Percentiles rank a stretch among this genome's conserved stretches.
phyloP scores from a whole-genome alignment of 2,888 invertebrate genomes.

The Nycteola revayana region DNA sequence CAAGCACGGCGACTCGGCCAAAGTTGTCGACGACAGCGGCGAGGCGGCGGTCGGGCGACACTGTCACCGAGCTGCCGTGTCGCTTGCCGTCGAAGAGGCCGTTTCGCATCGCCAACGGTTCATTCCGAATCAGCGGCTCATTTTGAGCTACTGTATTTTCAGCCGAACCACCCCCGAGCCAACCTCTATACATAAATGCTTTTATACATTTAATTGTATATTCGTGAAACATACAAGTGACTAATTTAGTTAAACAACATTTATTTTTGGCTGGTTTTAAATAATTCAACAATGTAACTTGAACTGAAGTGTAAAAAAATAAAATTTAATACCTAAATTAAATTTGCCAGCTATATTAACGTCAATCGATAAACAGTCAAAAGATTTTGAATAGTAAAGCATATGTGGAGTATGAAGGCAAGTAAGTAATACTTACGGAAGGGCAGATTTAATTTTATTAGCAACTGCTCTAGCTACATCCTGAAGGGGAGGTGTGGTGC shows the following conservation, averaged over 20 bases:
- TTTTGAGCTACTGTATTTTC: constrained; percentile 47
- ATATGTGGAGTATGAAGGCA: too few species aligned
- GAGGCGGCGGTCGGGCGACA: constrained; percentile 90
- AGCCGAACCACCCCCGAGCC: constrained; percentile 64
- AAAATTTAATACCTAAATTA: too few species aligned
- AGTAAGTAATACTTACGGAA: constrained; percentile 85
- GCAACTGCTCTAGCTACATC: constrained; percentile 97
- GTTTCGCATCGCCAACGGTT: constrained; percentile 89
- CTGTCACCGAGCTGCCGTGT: constrained; percentile 85
- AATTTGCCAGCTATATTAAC: too few species aligned
- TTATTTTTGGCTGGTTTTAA: too few species aligned
- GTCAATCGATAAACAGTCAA: too few species aligned
- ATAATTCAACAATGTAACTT: too few species aligned
- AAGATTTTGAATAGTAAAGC: too few species aligned
- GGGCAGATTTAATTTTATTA: constrained; percentile 90
- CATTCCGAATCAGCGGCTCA: constrained; percentile 83
- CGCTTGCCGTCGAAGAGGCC: constrained; percentile 91
- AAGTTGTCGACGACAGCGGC: constrained; percentile 92
- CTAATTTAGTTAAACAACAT: too few species aligned
- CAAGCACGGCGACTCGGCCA: constrained; percentile 93
- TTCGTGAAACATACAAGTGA: too few species aligned
- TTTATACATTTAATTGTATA: too few species aligned
- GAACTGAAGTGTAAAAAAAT: too few species aligned
- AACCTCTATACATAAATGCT: constrained; percentile 63
- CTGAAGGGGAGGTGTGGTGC: constrained; percentile 88